A percentile compares a stretch with the other conserved stretches of the same genome.
phyloP scores from a whole-genome alignment of 2,888 invertebrate genomes.

The Tridacna crocea region DNA sequence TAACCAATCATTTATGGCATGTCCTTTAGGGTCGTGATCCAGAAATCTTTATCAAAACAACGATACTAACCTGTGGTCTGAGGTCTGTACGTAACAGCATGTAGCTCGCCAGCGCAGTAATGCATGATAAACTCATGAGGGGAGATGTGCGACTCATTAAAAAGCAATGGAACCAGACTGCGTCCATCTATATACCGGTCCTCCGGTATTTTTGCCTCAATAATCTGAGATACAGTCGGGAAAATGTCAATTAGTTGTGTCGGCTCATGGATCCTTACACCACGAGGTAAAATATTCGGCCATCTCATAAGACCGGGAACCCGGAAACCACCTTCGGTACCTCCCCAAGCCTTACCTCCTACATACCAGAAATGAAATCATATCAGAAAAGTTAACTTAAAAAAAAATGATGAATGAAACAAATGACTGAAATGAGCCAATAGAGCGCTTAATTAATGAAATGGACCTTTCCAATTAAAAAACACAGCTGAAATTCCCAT shows the following conservation, averaged over 20 bases:
- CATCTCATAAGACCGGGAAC: constrained; percentile 73
- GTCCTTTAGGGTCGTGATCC: too few relatives aligned
- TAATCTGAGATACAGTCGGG: constrained; percentile 77
- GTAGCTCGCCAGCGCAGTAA: constrained; percentile 79
- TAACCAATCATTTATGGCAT: too few relatives aligned
- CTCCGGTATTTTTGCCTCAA: constrained; percentile 60
- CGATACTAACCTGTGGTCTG: constrained; percentile 11
- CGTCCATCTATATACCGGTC: constrained; percentile 79
- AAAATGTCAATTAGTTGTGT: constrained; percentile 82
- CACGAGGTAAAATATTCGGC: constrained; percentile 12
- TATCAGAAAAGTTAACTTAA: background rate
- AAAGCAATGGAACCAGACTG: constrained; percentile 77
- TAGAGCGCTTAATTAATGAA: too few relatives aligned
- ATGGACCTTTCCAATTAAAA: too few relatives aligned
- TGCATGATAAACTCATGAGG: constrained; percentile 81
- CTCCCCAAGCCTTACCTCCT: constrained; percentile 81
- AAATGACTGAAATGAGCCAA: too few relatives aligned
- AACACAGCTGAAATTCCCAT: too few relatives aligned
- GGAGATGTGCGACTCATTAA: constrained; percentile 44
- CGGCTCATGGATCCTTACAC: constrained; percentile 15
- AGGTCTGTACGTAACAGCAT: constrained; percentile 72
- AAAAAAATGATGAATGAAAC: too few relatives aligned
- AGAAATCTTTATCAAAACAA: background rate
- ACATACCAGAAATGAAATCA: background rate
- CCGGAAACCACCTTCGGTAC: constrained; percentile 82